Evolutionary conservation across 2,797 vertebrate genomes (phyloP), one percentile per base, ranked within the genome.

Genomic region (Platalea minor): DNA sequence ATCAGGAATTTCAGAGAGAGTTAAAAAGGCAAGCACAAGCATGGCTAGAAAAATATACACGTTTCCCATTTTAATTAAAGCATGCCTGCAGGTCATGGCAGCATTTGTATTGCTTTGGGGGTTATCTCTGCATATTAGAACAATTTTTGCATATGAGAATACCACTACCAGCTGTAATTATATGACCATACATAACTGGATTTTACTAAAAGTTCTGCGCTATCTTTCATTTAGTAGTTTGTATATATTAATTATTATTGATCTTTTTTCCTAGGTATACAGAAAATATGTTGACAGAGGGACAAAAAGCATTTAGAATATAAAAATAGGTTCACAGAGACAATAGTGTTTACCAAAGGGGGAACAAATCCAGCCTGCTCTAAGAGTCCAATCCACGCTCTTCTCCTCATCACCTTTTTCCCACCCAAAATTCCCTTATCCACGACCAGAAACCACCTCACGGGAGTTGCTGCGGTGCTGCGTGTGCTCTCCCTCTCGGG

Each of bases 391-490:
- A 10, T 1, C 18, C 26, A n/a, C 1, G 2, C 6, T 26, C 41
- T 21, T 45, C 13, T 50, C 51, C 12, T 21, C 23, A 39, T 2
- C 18, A 21, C 31, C 5, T 10, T 72, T 61, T 29, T 37, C 21
- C 59, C 35, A 26, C 4, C 24, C 29, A 7, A 35, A 74, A 77
- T 12, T 54, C 54, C 45, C 28, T 51, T 2, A 25, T 18, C 15
- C 23, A 4, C 0, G 11, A 39, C 20, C 39, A 89, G 31, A 76
- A 82, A 75, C 24, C 23, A 35, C 6, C 0, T 9, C 31, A 12
- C 9, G 5, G 0, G 4, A 29, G 37, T 14, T 8, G 21, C 9
- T 33, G 59, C 13, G 13, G 67, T 3, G n/a, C 72, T 57, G 25
- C 1, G 0, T 26, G 7, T 2, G 7, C 23, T 33, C 7, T 37